A percentile compares a stretch with the other conserved stretches of the same genome.
Evolutionary conservation across 2,113 vertebrate genomes (phyloP).

Genomic region (Copsychus sechellarum): DNA sequence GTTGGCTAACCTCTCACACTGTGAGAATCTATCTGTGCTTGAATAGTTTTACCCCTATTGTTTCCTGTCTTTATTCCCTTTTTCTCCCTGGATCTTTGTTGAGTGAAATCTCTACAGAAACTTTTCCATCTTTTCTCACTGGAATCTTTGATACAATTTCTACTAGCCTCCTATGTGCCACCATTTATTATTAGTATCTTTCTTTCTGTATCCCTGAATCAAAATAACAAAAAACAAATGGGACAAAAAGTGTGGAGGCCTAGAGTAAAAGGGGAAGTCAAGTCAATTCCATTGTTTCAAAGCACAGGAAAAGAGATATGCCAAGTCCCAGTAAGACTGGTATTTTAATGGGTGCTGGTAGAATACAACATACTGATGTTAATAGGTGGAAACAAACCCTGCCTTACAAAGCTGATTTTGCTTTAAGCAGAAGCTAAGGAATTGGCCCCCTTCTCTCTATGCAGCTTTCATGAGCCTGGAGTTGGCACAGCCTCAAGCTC

Average conservation of each 20-base stretch:
- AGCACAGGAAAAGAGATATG: not conserved
- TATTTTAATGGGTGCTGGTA: not conserved
- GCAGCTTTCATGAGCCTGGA: not conserved
- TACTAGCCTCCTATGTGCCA: not conserved
- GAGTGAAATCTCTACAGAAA: not conserved
- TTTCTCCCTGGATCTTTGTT: not conserved
- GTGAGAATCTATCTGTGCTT: not conserved
- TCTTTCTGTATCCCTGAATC: not conserved
- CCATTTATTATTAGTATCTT: not conserved
- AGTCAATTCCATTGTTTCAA: not conserved
- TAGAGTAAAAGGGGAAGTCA: not conserved
- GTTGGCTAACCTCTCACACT: not conserved
- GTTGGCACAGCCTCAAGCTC: constrained; percentile 2
- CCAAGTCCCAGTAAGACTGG: not conserved
- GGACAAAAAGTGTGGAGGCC: not conserved
- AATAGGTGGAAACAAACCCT: not conserved
- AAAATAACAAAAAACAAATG: not conserved
- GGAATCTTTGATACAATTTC: not conserved
- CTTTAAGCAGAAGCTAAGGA: not conserved
- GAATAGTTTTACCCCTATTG: not conserved
- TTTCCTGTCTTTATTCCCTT: not conserved
- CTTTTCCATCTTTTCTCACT: not conserved
- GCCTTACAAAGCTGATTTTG: not conserved
- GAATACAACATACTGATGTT: not conserved
- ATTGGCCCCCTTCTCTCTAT: not conserved